Evolutionary conservation across 2,113 vertebrate genomes (phyloP), one percentile per base, ranked within the genome.

Genomic region (Mus musculus): DNA sequence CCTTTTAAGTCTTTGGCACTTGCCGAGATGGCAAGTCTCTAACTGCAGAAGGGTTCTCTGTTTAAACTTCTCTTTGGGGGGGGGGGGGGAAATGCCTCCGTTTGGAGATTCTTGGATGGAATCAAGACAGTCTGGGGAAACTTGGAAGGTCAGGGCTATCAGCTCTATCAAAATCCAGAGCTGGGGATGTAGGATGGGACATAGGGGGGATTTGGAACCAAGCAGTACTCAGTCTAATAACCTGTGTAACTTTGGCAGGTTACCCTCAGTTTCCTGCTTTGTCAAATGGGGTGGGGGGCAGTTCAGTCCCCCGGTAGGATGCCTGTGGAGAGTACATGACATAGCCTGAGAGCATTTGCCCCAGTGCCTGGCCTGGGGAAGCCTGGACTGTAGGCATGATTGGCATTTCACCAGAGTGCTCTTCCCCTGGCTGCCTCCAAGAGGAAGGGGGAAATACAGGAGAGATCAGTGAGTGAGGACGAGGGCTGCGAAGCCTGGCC

Each of bases 41-140:
- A 89, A 65, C 77, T 76, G 46, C 17, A 87, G 49, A 88, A 46
- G 6, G 82, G 65, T 14, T 82, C 22, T 82, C 26, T 96, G 19
- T 91, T 94, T 93, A 87, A 73, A 65, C 91, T 96, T 93, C 75
- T 39, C 56, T 73, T 7, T 6, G 42, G 16, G 33, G 56, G 89
- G 46, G 46, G 46, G 46, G 46, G n/a, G 42, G 42, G 33, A 95
- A 96, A 80, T 82, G 61, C 39, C 61, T 94, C 95, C 36, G 56
- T 49, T n/a, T 93, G 71, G 84, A 20, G 42, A 93, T 78, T 56
- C 36, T 63, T 77, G 20, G 52, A 46, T n/a, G 65, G 17, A 97
- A 76, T 33, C 13, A 28, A 67, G 36, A 26, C 12, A 30, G 33
- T 42, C 81, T 82, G 54, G n/a, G 86, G 59, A 93, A 89, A 93